Base-by-base conservation (phyloP, 2,888 invertebrate genomes). In the Teleiodes luculella region DNA sequence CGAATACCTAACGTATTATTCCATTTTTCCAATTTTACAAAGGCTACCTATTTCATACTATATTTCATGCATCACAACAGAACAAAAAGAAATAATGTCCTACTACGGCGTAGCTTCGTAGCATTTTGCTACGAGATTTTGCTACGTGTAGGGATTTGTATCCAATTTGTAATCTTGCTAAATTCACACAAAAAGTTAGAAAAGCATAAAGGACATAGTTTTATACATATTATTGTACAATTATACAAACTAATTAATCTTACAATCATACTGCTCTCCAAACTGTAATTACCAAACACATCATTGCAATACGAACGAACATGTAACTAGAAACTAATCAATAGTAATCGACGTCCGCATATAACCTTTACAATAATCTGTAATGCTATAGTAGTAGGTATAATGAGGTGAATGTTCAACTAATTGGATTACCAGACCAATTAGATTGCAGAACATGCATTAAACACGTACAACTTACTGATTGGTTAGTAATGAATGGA, bases 391-490 rank as follows among this genome's bases (percentile, higher is more conserved):
- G 13, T 11, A 2, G 20, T 3, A 20, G 13, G 13, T 70, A 80
- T 85, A 86, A 86, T 86, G 83, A 82, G 76, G 61, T 59, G 72
- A 64, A 74, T 86, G 85, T 87, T 83, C 83, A 78, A 77, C 76
- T 86, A 86, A 87, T 88, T 87, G 86, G 85, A 86, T 88, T 80
- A 83, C 82, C 85, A 76, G 83, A 86, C 79, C 84, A 88, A 87
- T 87, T 87, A 84, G 83, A 13, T 28, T n/a, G 28, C 13, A 2
- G 43, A 24, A 28, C 28, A 28, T 43, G 28, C 43, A 43, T 43
- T 43, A 43, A 28, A 20, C 43, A 43, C 43, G 43, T 13, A 43
- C 43, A 28, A 28, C 24, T 43, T 48, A 48, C n/a, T 11, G 31
- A 47, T 47, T 43, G 43, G 43, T 43, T 28, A 43, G 43, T 43